A percentile compares a stretch with the other conserved stretches of the same genome.
These are phyloP conservation scores for Trigoniulus corallinus DNA, from an alignment of 1,140 invertebrate species.

Conservation along the genomic window DNA sequence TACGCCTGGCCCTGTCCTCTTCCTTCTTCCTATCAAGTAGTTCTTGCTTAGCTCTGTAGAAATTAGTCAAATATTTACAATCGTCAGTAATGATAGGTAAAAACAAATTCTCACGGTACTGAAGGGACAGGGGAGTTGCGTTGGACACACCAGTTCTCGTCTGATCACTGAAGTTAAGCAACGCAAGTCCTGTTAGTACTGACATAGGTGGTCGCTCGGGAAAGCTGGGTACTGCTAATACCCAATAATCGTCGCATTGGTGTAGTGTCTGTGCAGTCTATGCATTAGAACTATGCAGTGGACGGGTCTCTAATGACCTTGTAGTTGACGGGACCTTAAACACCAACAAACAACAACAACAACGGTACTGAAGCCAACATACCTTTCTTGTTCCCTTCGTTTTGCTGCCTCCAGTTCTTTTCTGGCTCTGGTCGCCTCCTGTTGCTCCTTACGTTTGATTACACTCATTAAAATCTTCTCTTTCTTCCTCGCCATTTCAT, in stretches of 20 bases:
- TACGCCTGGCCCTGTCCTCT: conserved; percentile 68
- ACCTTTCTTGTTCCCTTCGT: conserved; percentile 54
- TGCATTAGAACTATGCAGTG: too few species aligned
- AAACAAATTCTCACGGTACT: not conserved
- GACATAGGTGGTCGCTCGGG: too few species aligned
- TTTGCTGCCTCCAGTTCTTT: conserved; percentile 37
- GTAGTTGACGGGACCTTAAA: too few species aligned
- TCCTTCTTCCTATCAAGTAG: conserved; percentile 69
- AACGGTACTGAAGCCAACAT: conserved; percentile 42
- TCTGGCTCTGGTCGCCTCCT: conserved; percentile 64
- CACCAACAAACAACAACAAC: not conserved
- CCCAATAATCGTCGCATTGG: too few species aligned
- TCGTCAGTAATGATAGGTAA: conserved; percentile 7
- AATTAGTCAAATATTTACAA: not conserved
- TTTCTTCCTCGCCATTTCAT: conserved; percentile 80
- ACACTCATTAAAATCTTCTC: conserved; percentile 73
- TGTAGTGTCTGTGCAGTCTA: too few species aligned
- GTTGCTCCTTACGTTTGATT: conserved; percentile 65
- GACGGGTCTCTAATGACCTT: too few species aligned
- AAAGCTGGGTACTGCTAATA: too few species aligned
- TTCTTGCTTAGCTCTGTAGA: conserved; percentile 56
- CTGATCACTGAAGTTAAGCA: too few species aligned
- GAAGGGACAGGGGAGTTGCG: not conserved
- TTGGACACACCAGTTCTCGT: too few species aligned
- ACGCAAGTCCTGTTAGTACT: too few species aligned